Percentiles rank a stretch among this genome's conserved stretches.
Evolutionary conservation across 1,140 invertebrate species (phyloP).

Genomic region (Araneus ventricosus): DNA sequence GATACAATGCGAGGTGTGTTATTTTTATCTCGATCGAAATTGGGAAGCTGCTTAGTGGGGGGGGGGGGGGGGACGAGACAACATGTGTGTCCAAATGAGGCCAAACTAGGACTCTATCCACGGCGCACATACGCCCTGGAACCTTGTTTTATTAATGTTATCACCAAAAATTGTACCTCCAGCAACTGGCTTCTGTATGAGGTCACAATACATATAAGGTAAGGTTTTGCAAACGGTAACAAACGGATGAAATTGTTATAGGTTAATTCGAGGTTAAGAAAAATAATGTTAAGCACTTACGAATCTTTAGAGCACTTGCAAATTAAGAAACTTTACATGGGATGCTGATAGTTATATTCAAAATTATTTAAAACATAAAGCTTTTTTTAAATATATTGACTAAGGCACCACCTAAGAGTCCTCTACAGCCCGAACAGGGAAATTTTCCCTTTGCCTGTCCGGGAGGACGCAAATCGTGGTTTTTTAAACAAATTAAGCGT

Average conservation of each 20-base stretch:
- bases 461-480: too few species aligned
- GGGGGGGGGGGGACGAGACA: not conserved
- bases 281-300: too few species aligned
- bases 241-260: not conserved
- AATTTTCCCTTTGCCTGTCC: too few species aligned
- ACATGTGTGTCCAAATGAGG: not conserved
- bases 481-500: too few species aligned
- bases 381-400: too few species aligned
- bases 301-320: too few species aligned
- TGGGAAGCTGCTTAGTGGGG: not conserved
- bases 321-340: too few species aligned
- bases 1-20: not conserved
- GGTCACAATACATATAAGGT: not conserved
- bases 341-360: too few species aligned
- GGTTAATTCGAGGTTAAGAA: not conserved
- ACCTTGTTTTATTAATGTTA: not conserved
- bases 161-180: not conserved
- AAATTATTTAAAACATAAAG: too few species aligned
- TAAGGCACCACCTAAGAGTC: too few species aligned
- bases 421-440: too few species aligned
- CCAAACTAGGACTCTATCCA: conserved; percentile 1
- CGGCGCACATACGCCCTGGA: not conserved
- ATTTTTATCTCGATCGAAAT: conserved; percentile 17
- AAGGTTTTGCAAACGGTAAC: not conserved
- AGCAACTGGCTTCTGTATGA: not conserved